Percentiles rank a stretch among this genome's conserved stretches.
Evolutionary conservation across 23 tunicate species (phyloP).

Genomic region (Styela plicata): DNA sequence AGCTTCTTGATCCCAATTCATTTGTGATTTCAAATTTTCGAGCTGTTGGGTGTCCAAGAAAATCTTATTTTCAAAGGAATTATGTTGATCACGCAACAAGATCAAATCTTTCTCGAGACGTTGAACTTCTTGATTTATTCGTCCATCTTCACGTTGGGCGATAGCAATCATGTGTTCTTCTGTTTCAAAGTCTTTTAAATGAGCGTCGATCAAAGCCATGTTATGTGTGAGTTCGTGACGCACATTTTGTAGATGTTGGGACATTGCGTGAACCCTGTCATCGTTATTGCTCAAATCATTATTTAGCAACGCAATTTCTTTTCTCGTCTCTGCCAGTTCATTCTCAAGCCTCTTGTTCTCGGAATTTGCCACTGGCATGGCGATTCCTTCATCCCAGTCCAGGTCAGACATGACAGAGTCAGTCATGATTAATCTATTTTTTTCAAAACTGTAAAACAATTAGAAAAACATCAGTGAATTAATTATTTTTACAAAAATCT

Average conservation of each 20-base stretch:
- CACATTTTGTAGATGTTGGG: conserved; percentile 83
- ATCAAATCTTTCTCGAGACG: conserved; percentile 68
- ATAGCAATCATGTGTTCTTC: conserved; percentile 88
- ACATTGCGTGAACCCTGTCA: conserved; percentile 72
- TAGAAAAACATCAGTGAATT: no score
- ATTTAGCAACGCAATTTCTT: conserved; percentile 24
- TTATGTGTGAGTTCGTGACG: conserved; percentile 80
- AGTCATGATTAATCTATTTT: conserved; percentile 31
- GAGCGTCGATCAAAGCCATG: conserved; percentile 53
- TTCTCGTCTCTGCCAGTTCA: conserved; percentile 65
- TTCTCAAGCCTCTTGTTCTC: conserved; percentile 89
- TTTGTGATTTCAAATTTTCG: conserved; percentile 88
- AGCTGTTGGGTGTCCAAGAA: conserved; percentile 85
- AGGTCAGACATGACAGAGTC: conserved; percentile 77
- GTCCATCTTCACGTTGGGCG: conserved; percentile 84
- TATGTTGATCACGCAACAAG: conserved; percentile 62
- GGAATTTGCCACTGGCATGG: conserved; percentile 87
- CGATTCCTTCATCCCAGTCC: conserved; percentile 98
- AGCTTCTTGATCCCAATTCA: conserved; percentile 99
- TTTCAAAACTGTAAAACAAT: background rate
- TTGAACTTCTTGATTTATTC: conserved; percentile 69
- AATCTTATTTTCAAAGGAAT: conserved; percentile 92
- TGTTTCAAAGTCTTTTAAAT: conserved; percentile 66
- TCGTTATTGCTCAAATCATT: conserved; percentile 48
- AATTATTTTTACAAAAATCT: no score